These are phyloP conservation scores for Percopsis omiscomaycus DNA, from an alignment of 2,797 vertebrate species.

Conservation along the genomic window DNA sequence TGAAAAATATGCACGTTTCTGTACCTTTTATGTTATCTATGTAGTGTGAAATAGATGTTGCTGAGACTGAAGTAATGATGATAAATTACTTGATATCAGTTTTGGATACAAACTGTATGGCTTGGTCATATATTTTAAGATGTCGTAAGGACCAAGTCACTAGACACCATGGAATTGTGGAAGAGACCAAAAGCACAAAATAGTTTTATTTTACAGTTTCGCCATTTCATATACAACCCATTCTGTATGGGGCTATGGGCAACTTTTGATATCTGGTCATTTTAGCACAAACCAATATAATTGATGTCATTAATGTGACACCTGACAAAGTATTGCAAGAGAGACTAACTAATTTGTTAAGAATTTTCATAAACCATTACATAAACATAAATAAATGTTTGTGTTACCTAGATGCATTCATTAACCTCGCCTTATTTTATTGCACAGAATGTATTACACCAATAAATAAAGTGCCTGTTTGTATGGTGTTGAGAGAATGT, in stretches of 20 bases:
- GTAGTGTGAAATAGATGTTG: constrained; percentile 40
- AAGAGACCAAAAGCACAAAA: no score
- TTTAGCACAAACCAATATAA: no score
- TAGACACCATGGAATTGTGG: no score
- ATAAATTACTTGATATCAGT: constrained; percentile 47
- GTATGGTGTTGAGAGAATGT: constrained; percentile 30
- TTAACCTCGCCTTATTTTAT: constrained; percentile 54
- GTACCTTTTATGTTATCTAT: constrained; percentile 1
- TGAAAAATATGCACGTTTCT: constrained; percentile 17
- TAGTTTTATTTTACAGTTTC: no score
- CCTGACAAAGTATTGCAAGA: constrained; percentile 26
- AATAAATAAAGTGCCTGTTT: constrained; percentile 40
- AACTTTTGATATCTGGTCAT: no score
- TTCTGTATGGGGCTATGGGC: no score
- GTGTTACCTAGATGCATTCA: constrained; percentile 42
- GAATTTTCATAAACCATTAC: constrained; percentile 30
- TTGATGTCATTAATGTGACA: constrained; percentile 29
- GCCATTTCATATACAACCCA: no score
- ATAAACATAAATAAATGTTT: constrained; percentile 13
- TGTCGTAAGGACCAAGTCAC: neutral
- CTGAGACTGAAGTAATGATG: constrained; percentile 58
- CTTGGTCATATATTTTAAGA: constrained; percentile 29
- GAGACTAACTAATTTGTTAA: constrained; percentile 27
- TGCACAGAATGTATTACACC: constrained; percentile 49
- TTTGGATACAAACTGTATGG: constrained; percentile 29